Conservation (phyloP, 2,113 vertebrate genomes). For the Gnathonemus longibarbis region DNA sequence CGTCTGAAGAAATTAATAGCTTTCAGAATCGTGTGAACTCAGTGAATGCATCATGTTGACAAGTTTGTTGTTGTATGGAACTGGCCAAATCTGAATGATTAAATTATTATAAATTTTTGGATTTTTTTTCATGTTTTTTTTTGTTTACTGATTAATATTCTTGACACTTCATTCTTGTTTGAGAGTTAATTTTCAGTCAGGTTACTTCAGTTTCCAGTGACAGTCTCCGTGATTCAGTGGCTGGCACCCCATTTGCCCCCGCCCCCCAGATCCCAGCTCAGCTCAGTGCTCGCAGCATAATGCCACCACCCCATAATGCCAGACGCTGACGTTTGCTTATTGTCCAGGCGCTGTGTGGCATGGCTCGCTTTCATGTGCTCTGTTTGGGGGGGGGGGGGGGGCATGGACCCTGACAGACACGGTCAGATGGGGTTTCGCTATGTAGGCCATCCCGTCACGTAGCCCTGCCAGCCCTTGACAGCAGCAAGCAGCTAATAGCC, state of each 20-base stretch:
- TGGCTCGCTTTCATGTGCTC: not conserved
- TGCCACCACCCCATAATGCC: not conserved
- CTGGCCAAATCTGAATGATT: not conserved
- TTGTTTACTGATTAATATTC: not conserved
- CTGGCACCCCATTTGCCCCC: not conserved
- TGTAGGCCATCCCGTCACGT: not conserved
- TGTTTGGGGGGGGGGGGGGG: not conserved
- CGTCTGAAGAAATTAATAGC: not conserved
- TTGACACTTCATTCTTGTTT: not conserved
- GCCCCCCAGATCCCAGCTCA: not conserved
- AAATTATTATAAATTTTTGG: not conserved
- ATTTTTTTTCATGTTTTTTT: not conserved
- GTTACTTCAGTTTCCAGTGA: not conserved
- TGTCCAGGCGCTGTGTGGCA: not conserved
- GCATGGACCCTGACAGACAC: not conserved
- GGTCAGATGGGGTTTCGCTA: not conserved
- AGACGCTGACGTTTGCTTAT: not conserved
- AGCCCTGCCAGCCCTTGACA: not conserved
- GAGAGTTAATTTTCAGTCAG: not conserved
- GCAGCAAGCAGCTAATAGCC: not conserved
- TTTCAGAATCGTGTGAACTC: not conserved
- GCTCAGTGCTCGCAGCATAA: not conserved
- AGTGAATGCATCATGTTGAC: not conserved
- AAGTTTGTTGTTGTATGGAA: not conserved
- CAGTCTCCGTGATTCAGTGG: not conserved